Conservation (phyloP, 1,140 invertebrate genomes). For the Nasonia longicornis region DNA sequence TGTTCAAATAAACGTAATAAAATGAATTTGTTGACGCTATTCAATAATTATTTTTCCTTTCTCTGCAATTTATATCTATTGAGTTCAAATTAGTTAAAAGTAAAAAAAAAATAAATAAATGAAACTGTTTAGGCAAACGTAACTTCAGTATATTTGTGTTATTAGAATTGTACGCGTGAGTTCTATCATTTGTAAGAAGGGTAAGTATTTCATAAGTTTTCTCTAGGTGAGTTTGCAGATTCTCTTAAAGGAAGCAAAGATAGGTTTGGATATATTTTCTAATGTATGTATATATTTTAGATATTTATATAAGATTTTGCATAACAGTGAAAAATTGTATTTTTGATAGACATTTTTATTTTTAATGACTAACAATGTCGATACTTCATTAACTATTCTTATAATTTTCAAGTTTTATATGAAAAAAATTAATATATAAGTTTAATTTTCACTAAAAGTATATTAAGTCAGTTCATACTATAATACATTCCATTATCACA, state of each 20-base stretch:
- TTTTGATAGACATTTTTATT: not conserved
- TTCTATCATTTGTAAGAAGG: too few species aligned
- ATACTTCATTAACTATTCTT: not conserved
- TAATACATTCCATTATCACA: constrained; percentile 34
- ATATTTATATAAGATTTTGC: not conserved
- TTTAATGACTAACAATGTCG: not conserved
- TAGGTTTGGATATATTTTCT: not conserved
- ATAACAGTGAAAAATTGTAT: not conserved
- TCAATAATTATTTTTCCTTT: too few species aligned
- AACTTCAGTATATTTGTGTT: too few species aligned
- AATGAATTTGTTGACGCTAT: not conserved
- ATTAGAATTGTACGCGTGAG: too few species aligned
- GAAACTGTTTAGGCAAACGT: too few species aligned
- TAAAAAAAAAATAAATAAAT: too few species aligned
- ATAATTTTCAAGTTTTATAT: constrained; percentile 6
- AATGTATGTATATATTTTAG: not conserved
- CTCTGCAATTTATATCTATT: too few species aligned
- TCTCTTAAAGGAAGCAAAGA: not conserved
- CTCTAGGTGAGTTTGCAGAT: too few species aligned
- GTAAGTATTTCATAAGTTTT: too few species aligned
- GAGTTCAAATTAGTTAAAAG: too few species aligned
- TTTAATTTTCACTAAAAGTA: not conserved
- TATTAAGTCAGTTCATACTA: constrained; percentile 18
- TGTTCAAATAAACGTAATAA: constrained; percentile 38
- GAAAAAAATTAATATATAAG: constrained; percentile 5